Percentiles rank a stretch among this genome's conserved stretches.
Conservation (phyloP, 2,888 invertebrate species). For the Calameuta pallipes region DNA sequence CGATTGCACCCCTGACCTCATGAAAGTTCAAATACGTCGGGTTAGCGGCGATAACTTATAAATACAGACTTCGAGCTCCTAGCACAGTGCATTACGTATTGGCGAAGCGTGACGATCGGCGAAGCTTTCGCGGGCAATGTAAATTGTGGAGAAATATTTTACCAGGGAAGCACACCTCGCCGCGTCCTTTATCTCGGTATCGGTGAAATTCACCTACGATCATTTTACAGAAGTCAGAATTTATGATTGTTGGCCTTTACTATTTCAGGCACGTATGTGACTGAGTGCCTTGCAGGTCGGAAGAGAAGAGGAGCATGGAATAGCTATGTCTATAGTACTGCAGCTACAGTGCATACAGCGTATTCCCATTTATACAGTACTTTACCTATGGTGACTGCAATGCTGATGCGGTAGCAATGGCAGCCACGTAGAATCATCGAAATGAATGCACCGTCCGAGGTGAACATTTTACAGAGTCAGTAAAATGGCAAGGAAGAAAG, state of each 20-base stretch:
- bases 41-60: slow-evolving; percentile 1
- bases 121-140: slow-evolving; percentile 45
- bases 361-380: slow-evolving; percentile 12
- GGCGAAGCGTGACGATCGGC: slow-evolving; percentile 36
- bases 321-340: background rate
- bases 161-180: slow-evolving; percentile 2
- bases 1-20: background rate
- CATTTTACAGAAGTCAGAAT: slow-evolving; percentile 29
- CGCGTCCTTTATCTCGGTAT: slow-evolving; percentile 45
- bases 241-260: slow-evolving; percentile 52
- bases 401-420: background rate
- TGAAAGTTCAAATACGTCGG: background rate
- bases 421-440: background rate
- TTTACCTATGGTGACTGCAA: background rate
- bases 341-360: background rate
- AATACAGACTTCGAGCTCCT: background rate
- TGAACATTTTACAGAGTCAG: background rate
- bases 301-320: background rate
- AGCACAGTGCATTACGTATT: slow-evolving; percentile 47
- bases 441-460: slow-evolving; percentile 1
- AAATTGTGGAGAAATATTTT: slow-evolving; percentile 57
- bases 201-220: slow-evolving; percentile 37
- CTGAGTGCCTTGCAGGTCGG: slow-evolving; percentile 42
- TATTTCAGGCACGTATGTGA: slow-evolving; percentile 54
- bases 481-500: background rate